A percentile compares a stretch with the other conserved stretches of the same genome.
Conservation (phyloP, 2,797 vertebrate genomes). For the Paedocypris micromegethes region DNA sequence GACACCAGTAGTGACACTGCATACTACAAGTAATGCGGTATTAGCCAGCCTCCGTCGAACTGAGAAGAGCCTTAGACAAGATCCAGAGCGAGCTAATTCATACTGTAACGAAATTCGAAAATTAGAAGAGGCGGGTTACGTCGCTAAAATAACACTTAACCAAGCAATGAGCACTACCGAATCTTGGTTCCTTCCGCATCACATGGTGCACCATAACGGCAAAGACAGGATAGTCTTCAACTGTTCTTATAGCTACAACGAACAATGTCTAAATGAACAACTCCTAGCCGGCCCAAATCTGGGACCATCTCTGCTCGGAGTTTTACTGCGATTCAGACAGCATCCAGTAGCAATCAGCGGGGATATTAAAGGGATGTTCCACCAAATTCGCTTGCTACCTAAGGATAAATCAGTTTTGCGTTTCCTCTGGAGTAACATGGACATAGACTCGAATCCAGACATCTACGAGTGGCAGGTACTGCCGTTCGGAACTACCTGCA, state of each 20-base stretch:
- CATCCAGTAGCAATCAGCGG: constrained; percentile 18
- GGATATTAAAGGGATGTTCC: constrained; percentile 37
- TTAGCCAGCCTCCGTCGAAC: too few relatives aligned
- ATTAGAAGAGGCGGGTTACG: constrained; percentile 17
- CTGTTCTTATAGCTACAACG: constrained; percentile 22
- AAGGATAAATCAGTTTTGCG: constrained; percentile 8
- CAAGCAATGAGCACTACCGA: not conserved
- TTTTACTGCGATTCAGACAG: constrained; percentile 32
- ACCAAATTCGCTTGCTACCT: constrained; percentile 22
- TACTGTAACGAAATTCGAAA: too few relatives aligned
- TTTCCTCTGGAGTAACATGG: constrained; percentile 24
- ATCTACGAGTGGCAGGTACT: not conserved
- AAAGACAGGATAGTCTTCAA: constrained; percentile 32
- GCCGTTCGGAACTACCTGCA: constrained; percentile 6
- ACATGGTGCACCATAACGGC: constrained; percentile 37
- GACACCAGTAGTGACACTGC: too few relatives aligned
- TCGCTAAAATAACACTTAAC: constrained; percentile 4
- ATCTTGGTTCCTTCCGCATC: constrained; percentile 31
- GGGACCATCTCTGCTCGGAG: not conserved
- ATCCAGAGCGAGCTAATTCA: too few relatives aligned
- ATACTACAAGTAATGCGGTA: too few relatives aligned
- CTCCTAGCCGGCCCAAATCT: constrained; percentile 29
- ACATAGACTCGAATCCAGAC: not conserved
- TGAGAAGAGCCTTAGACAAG: too few relatives aligned
- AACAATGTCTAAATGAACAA: constrained; percentile 3